Conservation (phyloP, 2,797 vertebrate species). For the Sebastes dallii region DNA sequence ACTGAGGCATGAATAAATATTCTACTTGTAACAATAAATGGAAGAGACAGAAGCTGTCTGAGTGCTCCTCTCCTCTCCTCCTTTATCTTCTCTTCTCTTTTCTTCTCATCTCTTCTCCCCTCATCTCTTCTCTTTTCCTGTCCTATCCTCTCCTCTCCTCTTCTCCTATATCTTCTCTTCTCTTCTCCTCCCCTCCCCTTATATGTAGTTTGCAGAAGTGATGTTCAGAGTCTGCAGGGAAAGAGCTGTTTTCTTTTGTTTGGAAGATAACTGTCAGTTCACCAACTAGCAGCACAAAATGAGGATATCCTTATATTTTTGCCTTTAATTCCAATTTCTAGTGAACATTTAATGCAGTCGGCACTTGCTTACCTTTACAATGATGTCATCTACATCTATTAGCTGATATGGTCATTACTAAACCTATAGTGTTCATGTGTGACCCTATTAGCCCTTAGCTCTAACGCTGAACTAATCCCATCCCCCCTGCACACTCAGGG, state of each 20-base stretch:
- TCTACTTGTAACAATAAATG: conserved; percentile 71
- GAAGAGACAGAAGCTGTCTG: conserved; percentile 73
- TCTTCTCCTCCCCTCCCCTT: not conserved
- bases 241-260: conserved; percentile 24
- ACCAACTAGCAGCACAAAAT: conserved; percentile 11
- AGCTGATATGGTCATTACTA: conserved; percentile 19
- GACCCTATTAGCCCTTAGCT: conserved; percentile 19
- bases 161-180: not conserved
- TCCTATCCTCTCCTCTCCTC: conserved; percentile 17
- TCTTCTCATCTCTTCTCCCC: not conserved
- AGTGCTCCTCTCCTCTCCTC: conserved; percentile 26
- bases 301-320: not conserved
- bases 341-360: not conserved
- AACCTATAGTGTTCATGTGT: conserved; percentile 1
- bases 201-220: conserved; percentile 13
- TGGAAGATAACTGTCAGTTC: conserved; percentile 26
- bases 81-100: not conserved
- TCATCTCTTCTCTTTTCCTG: not conserved
- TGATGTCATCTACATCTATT: not conserved
- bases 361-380: not conserved
- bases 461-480: not conserved
- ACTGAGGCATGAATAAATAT: conserved; percentile 76
- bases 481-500: not conserved
- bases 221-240: conserved; percentile 16
- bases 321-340: not conserved